A percentile compares a stretch with the other conserved stretches of the same genome.
Conservation (phyloP, 1,140 invertebrate species). For the Whitmania pigra region DNA sequence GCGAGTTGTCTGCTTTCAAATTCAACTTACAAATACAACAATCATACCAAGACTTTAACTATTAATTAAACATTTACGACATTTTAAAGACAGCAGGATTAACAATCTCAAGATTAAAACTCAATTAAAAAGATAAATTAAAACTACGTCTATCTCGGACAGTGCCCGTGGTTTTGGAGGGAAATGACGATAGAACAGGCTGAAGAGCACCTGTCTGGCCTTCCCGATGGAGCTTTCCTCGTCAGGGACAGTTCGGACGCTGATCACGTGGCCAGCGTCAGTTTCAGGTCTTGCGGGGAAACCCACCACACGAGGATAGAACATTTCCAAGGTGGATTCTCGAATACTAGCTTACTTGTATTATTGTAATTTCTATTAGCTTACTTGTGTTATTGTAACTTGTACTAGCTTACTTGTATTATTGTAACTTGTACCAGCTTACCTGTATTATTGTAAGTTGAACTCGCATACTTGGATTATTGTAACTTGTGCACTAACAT, state of each 20-base stretch:
- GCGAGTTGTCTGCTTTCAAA: no score
- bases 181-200: constrained; percentile 78
- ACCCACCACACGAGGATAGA: constrained; percentile 83
- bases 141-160: background rate
- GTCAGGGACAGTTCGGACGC: constrained; percentile 84
- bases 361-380: no score
- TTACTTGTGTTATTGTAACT: no score
- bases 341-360: background rate
- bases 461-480: no score
- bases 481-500: no score
- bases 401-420: no score
- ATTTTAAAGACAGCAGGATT: background rate
- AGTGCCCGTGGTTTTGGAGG: constrained; percentile 79
- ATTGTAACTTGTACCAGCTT: no score
- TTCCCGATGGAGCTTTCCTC: constrained; percentile 75
- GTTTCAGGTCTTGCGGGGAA: constrained; percentile 77
- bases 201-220: constrained; percentile 76
- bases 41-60: no score
- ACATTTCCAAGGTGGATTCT: constrained; percentile 67
- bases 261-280: constrained; percentile 85
- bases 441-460: no score
- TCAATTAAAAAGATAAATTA: background rate
- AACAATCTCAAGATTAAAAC: background rate
- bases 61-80: no score
- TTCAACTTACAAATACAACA: no score